phyloP scores from a whole-genome alignment of 1,140 invertebrate species.

The Diabrotica undecimpunctata region DNA sequence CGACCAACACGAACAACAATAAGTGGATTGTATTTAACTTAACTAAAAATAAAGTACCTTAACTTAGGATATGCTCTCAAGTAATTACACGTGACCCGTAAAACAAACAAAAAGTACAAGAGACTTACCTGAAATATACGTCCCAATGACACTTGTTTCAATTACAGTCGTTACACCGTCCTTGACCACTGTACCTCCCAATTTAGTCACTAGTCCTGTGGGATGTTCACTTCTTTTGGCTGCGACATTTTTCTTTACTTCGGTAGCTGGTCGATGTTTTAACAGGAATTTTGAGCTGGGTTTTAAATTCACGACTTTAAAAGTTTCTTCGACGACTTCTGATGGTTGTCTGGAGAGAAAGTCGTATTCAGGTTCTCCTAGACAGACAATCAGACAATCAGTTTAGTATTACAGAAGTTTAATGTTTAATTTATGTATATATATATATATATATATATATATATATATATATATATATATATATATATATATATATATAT shows the following conservation, averaged over 20 bases:
- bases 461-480: too few species aligned
- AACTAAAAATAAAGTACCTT: too few species aligned
- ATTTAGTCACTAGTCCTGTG: conserved; percentile 72
- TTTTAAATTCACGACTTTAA: conserved; percentile 52
- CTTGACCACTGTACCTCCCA: conserved; percentile 77
- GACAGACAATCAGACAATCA: too few species aligned
- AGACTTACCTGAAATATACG: conserved; percentile 62
- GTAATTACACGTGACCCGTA: too few species aligned
- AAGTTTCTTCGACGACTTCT: conserved; percentile 56
- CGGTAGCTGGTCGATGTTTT: conserved; percentile 53
- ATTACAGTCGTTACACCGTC: conserved; percentile 80
- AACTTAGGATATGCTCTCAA: too few species aligned
- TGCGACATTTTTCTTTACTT: conserved; percentile 47
- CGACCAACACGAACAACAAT: too few species aligned
- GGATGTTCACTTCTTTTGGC: conserved; percentile 59
- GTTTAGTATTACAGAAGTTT: too few species aligned
- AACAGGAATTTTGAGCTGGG: conserved; percentile 47
- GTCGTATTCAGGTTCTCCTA: conserved; percentile 74
- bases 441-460: too few species aligned
- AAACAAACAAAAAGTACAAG: too few species aligned
- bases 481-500: too few species aligned
- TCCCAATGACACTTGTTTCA: conserved; percentile 83
- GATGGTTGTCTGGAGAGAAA: conserved; percentile 77
- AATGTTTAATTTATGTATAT: too few species aligned
- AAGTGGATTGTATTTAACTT: too few species aligned